Base-by-base conservation (phyloP, 1,140 invertebrate species). In the Drosophila truncata region DNA sequence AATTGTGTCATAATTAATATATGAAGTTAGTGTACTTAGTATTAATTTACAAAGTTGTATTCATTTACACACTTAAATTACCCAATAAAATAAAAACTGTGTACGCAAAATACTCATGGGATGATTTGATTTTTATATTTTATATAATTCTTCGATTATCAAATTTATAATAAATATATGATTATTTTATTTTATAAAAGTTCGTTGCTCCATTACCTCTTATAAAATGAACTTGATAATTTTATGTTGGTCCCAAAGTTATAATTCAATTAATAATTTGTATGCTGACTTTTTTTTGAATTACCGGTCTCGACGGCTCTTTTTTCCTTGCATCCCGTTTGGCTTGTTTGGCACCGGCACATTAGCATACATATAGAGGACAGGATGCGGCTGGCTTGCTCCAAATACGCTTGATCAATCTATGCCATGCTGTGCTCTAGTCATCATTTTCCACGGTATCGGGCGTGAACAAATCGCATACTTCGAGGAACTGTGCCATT, bases 401-500 rank as follows among this genome's bases (percentile, higher is more conserved):
- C 70, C 29, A 72, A 72, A 72, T 72, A 50, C 70, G 29, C 13
- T 25, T 23, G 10, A 37, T 18, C 4, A 35, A 60, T 60, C 23
- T 60, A 35, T 49, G 70, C 44, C 52, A 33, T 18, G 33, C 18
- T 29, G 20, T 31, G 18, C 23, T 77, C 42, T 49, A 78, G n/a
- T 77, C 58, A 27, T 84, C 82, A 46, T 59, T 50, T 9, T 57
- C 37, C 8, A 61, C 20, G 5, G 54, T 52, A 33, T 84, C 82
- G 35, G 67, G 72, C 11, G 66, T 31, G 27, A 73, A 84, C 20
- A 78, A 14, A 10, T 84, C 44, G 9, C 55, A 65, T 6, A 62
- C 9, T 41, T 84, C 82, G 1, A 84, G 59, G 31, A 80, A 72
- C 18, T 85, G 54, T 2, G 82, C 82, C 11, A 84, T 9, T 13